These are phyloP conservation scores for Odontophorus gujanensis DNA, from an alignment of 2,113 vertebrate genomes.

Conservation along the genomic window DNA sequence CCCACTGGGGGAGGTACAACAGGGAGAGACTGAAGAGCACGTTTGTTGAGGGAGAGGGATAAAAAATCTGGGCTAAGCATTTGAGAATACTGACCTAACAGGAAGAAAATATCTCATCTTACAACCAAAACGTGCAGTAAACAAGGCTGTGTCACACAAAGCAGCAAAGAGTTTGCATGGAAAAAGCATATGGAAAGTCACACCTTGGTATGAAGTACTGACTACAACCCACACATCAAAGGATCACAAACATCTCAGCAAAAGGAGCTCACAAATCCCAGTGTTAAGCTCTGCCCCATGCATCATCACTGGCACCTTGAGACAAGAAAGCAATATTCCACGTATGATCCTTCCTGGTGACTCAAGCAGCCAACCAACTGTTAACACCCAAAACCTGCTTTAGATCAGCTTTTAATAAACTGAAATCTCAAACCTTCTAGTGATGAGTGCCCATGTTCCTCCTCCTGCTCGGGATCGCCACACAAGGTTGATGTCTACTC, in stretches of 20 bases:
- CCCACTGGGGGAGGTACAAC: background rate
- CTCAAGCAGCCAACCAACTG: background rate
- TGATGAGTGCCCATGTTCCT: background rate
- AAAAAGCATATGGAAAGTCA: background rate
- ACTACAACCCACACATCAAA: background rate
- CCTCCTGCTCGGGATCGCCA: background rate
- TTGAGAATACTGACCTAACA: background rate
- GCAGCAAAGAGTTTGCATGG: background rate
- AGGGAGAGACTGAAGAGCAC: background rate
- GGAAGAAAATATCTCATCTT: background rate
- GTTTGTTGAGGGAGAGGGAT: background rate
- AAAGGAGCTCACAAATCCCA: rapidly evolving
- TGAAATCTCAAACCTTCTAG: constrained; percentile 2
- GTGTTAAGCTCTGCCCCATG: rapidly evolving
- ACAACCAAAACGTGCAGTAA: background rate
- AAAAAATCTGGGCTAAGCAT: background rate
- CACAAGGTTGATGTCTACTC: background rate
- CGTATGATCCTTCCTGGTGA: rapidly evolving
- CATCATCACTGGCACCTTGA: rapidly evolving
- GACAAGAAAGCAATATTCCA: rapidly evolving
- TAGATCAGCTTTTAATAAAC: background rate
- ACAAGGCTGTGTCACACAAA: background rate
- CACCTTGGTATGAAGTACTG: rapidly evolving
- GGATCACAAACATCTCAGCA: background rate
- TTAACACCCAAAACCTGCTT: background rate